A percentile compares a stretch with the other conserved stretches of the same genome.
Conservation (phyloP, 2,888 invertebrate genomes). For the Magallana nippona region DNA sequence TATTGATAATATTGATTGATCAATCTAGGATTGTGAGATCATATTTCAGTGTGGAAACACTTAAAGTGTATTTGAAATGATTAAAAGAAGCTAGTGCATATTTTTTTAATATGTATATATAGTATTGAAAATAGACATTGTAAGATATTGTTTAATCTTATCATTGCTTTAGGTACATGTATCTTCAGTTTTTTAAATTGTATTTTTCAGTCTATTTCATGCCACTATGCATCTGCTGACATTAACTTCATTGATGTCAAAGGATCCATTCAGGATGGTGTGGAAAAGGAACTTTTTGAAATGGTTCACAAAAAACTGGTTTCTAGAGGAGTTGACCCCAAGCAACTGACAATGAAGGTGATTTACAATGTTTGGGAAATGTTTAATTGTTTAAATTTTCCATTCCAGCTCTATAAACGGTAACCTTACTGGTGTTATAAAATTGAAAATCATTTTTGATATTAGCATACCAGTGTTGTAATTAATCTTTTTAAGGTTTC, state of each 20-base stretch:
- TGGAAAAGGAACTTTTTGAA: neutral
- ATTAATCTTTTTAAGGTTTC: too few relatives aligned
- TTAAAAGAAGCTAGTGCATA: neutral
- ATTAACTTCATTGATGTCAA: conserved; percentile 31
- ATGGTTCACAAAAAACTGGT: neutral
- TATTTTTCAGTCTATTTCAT: conserved; percentile 6
- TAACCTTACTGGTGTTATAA: neutral
- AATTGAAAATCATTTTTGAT: neutral
- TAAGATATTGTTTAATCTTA: neutral
- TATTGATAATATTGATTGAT: too few relatives aligned
- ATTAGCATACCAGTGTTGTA: neutral
- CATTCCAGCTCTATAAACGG: neutral
- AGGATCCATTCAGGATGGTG: conserved; percentile 8
- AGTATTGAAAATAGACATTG: neutral
- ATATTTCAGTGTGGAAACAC: too few relatives aligned
- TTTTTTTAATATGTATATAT: neutral
- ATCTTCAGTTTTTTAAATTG: neutral
- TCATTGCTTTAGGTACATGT: neutral
- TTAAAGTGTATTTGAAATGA: too few relatives aligned
- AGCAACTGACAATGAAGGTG: conserved; percentile 1
- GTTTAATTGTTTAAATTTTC: neutral
- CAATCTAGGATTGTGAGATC: too few relatives aligned
- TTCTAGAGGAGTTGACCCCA: neutral
- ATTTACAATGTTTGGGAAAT: neutral
- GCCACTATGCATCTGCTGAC: conserved; percentile 41